phyloP scores from a whole-genome alignment of 1,140 invertebrate species.

The Artemia franciscana region DNA sequence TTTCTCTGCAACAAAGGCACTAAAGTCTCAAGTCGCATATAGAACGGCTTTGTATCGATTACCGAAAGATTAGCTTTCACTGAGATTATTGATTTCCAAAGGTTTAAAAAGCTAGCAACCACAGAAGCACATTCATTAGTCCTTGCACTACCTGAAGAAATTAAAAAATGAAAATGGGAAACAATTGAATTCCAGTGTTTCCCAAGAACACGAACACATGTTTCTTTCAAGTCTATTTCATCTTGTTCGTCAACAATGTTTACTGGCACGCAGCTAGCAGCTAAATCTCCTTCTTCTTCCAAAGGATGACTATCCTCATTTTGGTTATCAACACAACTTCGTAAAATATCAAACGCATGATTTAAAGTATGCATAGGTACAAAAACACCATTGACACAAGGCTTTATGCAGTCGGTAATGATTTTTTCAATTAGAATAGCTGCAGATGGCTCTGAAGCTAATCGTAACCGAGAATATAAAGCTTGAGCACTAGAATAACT shows the following conservation, averaged over 20 bases:
- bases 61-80: conserved; percentile 69
- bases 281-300: conserved; percentile 6
- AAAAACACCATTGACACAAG: conserved; percentile 25
- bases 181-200: conserved; percentile 54
- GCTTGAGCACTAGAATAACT: conserved; percentile 52
- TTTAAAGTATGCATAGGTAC: conserved; percentile 18
- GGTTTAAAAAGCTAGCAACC: conserved; percentile 52
- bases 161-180: conserved; percentile 24
- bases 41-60: conserved; percentile 65
- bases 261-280: conserved; percentile 9
- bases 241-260: conserved; percentile 11
- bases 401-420: conserved; percentile 21
- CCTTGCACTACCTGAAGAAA: conserved; percentile 25
- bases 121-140: conserved; percentile 30
- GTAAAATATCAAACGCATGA: conserved; percentile 8
- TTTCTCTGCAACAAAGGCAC: conserved; percentile 42
- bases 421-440: conserved; percentile 46
- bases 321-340: conserved; percentile 29
- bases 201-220: conserved; percentile 58
- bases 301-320: conserved; percentile 42
- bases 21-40: conserved; percentile 54
- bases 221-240: conserved; percentile 34
- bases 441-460: conserved; percentile 51
- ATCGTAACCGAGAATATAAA: conserved; percentile 52
- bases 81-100: conserved; percentile 76